A percentile compares a stretch with the other conserved stretches of the same genome.
phyloP scores from a whole-genome alignment of 2,797 vertebrate genomes.

The Pempheris klunzingeri region DNA sequence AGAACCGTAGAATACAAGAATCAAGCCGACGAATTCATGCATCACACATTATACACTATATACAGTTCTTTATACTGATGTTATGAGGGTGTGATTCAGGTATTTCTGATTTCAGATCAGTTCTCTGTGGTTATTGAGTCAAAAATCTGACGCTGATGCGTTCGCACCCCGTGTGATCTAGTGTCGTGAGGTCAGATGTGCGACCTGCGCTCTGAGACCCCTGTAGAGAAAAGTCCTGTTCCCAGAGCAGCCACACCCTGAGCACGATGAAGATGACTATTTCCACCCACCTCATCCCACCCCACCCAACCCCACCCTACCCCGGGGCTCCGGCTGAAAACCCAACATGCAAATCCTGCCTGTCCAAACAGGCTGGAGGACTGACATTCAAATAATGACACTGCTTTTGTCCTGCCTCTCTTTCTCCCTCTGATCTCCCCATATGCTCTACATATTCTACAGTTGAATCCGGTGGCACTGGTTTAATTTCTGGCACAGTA shows the following conservation, averaged over 20 bases:
- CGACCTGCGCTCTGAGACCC: constrained; percentile 40
- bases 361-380: constrained; percentile 75
- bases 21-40: not conserved
- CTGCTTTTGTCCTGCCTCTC: constrained; percentile 59
- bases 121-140: not conserved
- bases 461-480: constrained; percentile 48
- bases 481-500: constrained; percentile 53
- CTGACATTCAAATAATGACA: constrained; percentile 75
- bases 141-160: not conserved
- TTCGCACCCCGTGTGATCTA: constrained; percentile 17
- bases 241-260: constrained; percentile 73
- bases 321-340: constrained; percentile 68
- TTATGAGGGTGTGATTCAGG: not conserved
- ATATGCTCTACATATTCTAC: constrained; percentile 53
- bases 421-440: constrained; percentile 45
- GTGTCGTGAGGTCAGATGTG: constrained; percentile 52
- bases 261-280: constrained; percentile 63
- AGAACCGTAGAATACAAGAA: too few species aligned
- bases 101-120: not conserved
- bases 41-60: not conserved
- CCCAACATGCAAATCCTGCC: constrained; percentile 78
- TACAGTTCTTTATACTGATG: not conserved
- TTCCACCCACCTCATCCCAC: constrained; percentile 45
- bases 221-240: constrained; percentile 50
- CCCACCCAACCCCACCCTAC: constrained; percentile 50